Conservation (phyloP, 2,113 vertebrate species). For the Ranitomeya variabilis region DNA sequence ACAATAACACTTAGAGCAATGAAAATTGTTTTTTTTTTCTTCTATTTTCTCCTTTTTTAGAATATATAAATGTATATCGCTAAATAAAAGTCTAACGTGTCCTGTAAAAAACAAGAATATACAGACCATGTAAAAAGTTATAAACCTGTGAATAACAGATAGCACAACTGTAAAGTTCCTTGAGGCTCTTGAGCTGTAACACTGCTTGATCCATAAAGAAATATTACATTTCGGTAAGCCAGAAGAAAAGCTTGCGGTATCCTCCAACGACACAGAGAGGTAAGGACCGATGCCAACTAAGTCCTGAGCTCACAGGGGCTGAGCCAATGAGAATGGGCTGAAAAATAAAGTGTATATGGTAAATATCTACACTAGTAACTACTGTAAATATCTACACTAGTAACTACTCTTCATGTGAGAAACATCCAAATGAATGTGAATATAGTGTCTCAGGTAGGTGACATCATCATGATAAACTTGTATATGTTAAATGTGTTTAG, state of each 20-base stretch:
- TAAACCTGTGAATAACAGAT: neutral
- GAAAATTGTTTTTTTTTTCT: neutral
- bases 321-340: constrained; percentile 88
- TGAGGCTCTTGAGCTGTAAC: neutral
- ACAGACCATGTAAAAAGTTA: neutral
- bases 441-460: too few relatives aligned
- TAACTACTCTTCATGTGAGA: neutral
- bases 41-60: neutral
- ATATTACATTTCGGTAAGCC: constrained; percentile 92
- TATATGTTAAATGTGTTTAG: too few relatives aligned
- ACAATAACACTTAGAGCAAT: neutral
- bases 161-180: neutral
- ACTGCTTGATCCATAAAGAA: neutral
- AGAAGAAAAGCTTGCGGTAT: constrained; percentile 91
- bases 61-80: neutral
- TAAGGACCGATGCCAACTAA: constrained; percentile 93
- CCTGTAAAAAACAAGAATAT: neutral
- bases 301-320: constrained; percentile 83
- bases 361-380: neutral
- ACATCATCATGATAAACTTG: too few relatives aligned
- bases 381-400: neutral
- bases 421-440: neutral
- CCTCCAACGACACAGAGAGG: constrained; percentile 89
- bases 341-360: constrained; percentile 42
- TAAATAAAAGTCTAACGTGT: neutral